phyloP scores from a whole-genome alignment of 2,888 invertebrate genomes.

The Cataglyphis albicans region DNA sequence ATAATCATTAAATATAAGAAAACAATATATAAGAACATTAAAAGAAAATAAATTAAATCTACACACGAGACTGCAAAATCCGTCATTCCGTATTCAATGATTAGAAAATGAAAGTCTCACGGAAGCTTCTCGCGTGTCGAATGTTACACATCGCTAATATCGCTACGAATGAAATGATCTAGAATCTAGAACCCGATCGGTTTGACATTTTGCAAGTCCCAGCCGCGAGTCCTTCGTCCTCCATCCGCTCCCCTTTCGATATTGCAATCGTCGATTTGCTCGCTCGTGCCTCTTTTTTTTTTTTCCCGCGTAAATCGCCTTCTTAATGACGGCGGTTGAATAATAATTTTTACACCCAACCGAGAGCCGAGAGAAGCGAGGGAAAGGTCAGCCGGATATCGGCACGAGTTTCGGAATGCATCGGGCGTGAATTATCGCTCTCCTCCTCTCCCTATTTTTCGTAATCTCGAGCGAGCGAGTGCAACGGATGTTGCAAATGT shows the following conservation, averaged over 20 bases:
- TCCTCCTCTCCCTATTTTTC: slow-evolving; percentile 9
- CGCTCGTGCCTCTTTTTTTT: background rate
- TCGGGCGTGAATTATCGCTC: slow-evolving; percentile 6
- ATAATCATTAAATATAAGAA: background rate
- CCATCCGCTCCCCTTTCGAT: slow-evolving; percentile 45
- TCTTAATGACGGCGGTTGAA: slow-evolving; percentile 17
- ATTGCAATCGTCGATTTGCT: slow-evolving; percentile 20
- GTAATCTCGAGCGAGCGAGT: background rate
- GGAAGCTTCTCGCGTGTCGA: background rate
- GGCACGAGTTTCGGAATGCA: slow-evolving; percentile 38
- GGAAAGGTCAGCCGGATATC: slow-evolving; percentile 43
- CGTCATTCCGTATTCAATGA: background rate
- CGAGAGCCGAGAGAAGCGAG: background rate
- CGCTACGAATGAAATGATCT: background rate
- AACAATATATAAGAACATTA: background rate
- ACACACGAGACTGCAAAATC: background rate
- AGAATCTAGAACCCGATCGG: background rate
- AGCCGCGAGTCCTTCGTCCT: slow-evolving; percentile 26
- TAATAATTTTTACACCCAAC: slow-evolving; percentile 41
- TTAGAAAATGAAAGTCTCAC: background rate
- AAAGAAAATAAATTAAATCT: background rate
- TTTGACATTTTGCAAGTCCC: background rate
- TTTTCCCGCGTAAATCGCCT: slow-evolving; percentile 26
- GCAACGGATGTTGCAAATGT: background rate
- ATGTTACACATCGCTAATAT: background rate